Evolutionary conservation across 2,888 invertebrate genomes (phyloP).

Genomic region (Netelia melanura): DNA sequence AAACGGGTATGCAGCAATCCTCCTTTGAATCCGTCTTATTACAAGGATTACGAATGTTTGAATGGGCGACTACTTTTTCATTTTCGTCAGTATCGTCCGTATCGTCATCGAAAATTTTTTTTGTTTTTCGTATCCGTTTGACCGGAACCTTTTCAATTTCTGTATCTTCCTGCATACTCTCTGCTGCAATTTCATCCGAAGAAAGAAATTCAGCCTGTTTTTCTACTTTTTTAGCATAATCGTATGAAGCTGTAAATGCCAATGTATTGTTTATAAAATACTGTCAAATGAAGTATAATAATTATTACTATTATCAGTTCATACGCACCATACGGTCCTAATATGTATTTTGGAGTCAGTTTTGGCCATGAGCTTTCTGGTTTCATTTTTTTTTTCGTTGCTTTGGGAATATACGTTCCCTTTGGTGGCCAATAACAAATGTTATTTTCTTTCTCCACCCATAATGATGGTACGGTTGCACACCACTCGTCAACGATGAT

Average conservation of each 20-base stretch:
- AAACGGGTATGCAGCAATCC: background rate
- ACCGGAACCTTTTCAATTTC: conserved; percentile 14
- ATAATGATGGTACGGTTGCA: conserved; percentile 4
- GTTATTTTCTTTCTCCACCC: conserved; percentile 21
- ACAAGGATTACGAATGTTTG: background rate
- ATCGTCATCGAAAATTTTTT: too few species aligned
- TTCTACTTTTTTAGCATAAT: too few species aligned
- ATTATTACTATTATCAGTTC: too few species aligned
- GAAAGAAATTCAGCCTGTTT: too few species aligned
- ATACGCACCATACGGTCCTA: background rate
- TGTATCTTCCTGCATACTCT: conserved; percentile 16
- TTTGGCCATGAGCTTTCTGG: conserved; percentile 12
- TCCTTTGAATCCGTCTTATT: conserved; percentile 3
- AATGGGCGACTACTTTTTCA: too few species aligned
- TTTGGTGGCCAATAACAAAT: conserved; percentile 22
- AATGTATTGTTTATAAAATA: too few species aligned
- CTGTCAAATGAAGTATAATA: too few species aligned
- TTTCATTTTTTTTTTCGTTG: conserved; percentile 2
- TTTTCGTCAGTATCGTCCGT: too few species aligned
- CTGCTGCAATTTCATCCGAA: conserved; percentile 1
- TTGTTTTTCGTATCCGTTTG: conserved; percentile 13
- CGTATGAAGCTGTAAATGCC: too few species aligned
- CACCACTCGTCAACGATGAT: conserved; percentile 11
- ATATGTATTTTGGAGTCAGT: background rate
- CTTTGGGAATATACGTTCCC: background rate